A percentile compares a stretch with the other conserved stretches of the same genome.
These are phyloP conservation scores for Perithous albicinctus DNA, from an alignment of 2,888 invertebrate genomes.

Conservation along the genomic window DNA sequence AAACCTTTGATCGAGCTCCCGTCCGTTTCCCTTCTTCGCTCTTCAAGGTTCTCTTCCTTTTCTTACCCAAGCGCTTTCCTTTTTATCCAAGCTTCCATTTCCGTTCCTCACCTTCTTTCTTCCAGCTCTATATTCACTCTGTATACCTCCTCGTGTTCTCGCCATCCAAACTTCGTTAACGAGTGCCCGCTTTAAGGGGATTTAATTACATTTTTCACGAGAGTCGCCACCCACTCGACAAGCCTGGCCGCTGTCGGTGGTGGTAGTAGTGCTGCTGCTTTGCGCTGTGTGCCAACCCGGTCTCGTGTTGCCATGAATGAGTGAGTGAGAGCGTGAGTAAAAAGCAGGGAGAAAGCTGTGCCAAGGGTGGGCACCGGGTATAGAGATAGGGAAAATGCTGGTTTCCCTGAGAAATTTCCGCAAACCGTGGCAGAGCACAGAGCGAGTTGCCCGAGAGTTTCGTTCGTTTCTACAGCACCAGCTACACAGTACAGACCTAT, in stretches of 20 bases:
- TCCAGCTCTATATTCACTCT: constrained; percentile 63
- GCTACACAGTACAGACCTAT: constrained; percentile 6
- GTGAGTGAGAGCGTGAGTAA: constrained; percentile 41
- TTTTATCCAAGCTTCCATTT: constrained; percentile 5
- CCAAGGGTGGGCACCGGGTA: neutral
- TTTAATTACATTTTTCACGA: constrained; percentile 81
- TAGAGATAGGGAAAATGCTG: constrained; percentile 42
- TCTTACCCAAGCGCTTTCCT: constrained; percentile 18
- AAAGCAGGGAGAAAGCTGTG: constrained; percentile 28
- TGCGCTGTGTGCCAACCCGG: neutral
- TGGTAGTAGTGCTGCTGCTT: neutral
- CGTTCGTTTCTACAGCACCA: constrained; percentile 25
- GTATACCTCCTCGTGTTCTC: constrained; percentile 46
- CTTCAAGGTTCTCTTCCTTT: constrained; percentile 1
- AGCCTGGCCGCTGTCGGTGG: neutral
- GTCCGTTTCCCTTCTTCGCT: constrained; percentile 7
- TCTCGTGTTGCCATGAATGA: constrained; percentile 49
- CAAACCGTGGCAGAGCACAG: neutral
- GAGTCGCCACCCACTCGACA: constrained; percentile 61
- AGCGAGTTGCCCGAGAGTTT: constrained; percentile 45
- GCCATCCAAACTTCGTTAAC: constrained; percentile 79
- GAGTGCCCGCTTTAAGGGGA: constrained; percentile 78
- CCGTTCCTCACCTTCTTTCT: constrained; percentile 62
- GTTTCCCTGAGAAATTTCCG: constrained; percentile 46
- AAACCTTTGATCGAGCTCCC: constrained; percentile 75